phyloP scores from a whole-genome alignment of 2,113 vertebrate species.

The Crotalus viridis region DNA sequence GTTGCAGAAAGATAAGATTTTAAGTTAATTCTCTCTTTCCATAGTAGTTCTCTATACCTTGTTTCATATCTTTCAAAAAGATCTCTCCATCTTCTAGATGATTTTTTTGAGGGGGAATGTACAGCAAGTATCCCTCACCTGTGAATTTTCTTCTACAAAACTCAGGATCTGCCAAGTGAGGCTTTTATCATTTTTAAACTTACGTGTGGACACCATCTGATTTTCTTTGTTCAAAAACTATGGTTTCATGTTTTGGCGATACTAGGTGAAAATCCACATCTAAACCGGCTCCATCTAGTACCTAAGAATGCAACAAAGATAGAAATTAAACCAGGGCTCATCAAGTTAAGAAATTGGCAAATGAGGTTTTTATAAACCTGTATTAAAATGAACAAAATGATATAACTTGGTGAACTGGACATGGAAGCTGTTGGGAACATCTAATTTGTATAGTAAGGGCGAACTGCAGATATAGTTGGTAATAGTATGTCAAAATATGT shows the following conservation, averaged over 20 bases:
- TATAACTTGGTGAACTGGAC: neutral
- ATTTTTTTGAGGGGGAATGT: neutral
- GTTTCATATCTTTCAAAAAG: neutral
- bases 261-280: conserved; percentile 90
- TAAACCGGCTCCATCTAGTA: conserved; percentile 91
- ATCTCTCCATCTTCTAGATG: neutral
- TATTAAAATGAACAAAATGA: neutral
- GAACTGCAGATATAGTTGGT: neutral
- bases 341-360: neutral
- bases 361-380: neutral
- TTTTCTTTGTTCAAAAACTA: conserved; percentile 88
- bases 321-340: neutral
- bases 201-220: conserved; percentile 97
- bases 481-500: neutral
- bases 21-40: neutral
- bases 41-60: neutral
- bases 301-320: conserved; percentile 69
- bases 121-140: neutral
- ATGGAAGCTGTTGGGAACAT: neutral
- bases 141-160: neutral
- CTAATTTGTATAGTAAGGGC: neutral
- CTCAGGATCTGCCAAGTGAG: neutral
- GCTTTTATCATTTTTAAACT: conserved; percentile 59
- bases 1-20: neutral
- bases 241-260: conserved; percentile 82